Base-by-base conservation (phyloP, 2,888 invertebrate genomes). In the Odiellus spinosus region DNA sequence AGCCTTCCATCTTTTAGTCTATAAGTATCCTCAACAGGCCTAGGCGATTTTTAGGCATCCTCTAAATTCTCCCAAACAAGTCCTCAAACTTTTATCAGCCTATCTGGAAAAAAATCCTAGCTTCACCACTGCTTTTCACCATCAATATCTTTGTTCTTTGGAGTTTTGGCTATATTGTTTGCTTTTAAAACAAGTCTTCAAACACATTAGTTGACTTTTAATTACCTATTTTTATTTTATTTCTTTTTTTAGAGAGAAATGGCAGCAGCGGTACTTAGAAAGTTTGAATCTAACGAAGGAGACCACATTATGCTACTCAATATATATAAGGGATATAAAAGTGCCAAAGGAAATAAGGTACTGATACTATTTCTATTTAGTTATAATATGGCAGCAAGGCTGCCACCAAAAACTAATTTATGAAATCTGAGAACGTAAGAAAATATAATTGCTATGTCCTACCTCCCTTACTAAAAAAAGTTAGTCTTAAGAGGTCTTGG, bases 241-340 rank as follows among this genome's bases (percentile, higher is more conserved):
- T 40, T 12, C 21, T 33, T 39, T 36, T 50, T 54, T 3, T 49
- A 66, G 67, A 71, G 80, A 47, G 83, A 84, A 56, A 77, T 82
- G 62, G 84, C 84, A 0, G 61, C 76, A 33, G 73, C 75, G 56
- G 78, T 79, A 0, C 73, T 79, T 58, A 60, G 62, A 54, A 88
- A 88, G 67, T 93, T 93, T 64, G 66, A 76, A 47, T 83, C 88
- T 0, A 74, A 78, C 17, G 76, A 83, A 55, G 95, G 98, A 11
- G 96, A 98, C 67, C 90, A 90, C 62, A 71, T 95, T 39, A 91
- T 87, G 2, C 70, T 90, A 45, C 70, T 96, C 12, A 96, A 91
- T 64, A 80, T 93, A 34, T 93, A 76, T 64, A 77, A 78, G 59
- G 81, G 78, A 3, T 93, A 76, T 66, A 75, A 73, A 57, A 78